These are phyloP conservation scores for Lissocephala sabroskyi DNA, from an alignment of 2,888 invertebrate genomes.

Conservation along the genomic window DNA sequence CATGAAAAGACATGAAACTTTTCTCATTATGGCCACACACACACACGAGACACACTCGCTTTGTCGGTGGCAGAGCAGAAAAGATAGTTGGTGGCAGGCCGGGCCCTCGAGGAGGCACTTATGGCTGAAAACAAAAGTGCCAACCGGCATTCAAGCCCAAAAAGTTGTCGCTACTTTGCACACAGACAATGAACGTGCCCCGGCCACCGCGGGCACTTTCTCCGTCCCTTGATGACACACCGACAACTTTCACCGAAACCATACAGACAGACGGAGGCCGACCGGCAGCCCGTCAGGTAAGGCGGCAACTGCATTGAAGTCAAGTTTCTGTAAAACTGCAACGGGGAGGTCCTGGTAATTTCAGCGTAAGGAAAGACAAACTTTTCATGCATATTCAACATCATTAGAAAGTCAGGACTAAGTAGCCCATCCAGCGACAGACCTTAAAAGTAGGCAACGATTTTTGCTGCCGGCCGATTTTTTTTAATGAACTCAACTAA, in stretches of 20 bases:
- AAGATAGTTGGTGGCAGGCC: constrained; percentile 8
- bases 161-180: constrained; percentile 35
- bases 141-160: constrained; percentile 19
- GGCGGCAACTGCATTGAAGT: constrained; percentile 6
- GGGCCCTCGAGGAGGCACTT: constrained; percentile 29
- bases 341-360: constrained; percentile 22
- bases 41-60: constrained; percentile 1
- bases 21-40: constrained; percentile 68
- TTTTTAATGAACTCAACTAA: too few species aligned
- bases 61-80: constrained; percentile 10
- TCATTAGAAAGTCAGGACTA: constrained; percentile 63
- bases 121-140: constrained; percentile 31
- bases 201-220: not conserved
- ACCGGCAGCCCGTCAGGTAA: not conserved
- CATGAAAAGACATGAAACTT: constrained; percentile 67
- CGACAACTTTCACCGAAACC: not conserved
- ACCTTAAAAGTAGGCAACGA: not conserved
- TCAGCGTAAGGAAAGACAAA: constrained; percentile 41
- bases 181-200: constrained; percentile 10
- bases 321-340: not conserved
- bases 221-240: not conserved
- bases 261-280: too few species aligned
- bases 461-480: not conserved
- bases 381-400: constrained; percentile 64
- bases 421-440: constrained; percentile 28